Conservation (phyloP, 2,888 invertebrate species). For the Aphidoletes aphidimyza region DNA sequence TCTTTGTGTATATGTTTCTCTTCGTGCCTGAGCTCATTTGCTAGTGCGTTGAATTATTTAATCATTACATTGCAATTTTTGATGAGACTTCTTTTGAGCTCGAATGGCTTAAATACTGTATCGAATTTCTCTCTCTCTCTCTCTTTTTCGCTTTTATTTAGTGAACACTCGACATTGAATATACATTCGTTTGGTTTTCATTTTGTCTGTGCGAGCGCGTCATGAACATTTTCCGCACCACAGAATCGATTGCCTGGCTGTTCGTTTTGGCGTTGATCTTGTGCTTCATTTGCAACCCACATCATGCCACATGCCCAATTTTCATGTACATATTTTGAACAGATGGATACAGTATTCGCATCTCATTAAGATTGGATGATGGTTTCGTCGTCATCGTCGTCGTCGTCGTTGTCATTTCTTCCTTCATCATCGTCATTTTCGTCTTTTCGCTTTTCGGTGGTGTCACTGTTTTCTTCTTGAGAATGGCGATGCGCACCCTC, state of each 20-base stretch:
- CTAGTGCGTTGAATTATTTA: slow-evolving; percentile 42
- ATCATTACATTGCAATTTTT: slow-evolving; percentile 50
- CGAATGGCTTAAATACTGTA: slow-evolving; percentile 37
- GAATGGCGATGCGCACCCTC: too few relatives aligned
- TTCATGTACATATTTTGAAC: slow-evolving; percentile 17
- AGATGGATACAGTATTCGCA: slow-evolving; percentile 11
- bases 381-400: background rate
- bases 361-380: background rate
- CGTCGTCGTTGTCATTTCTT: background rate
- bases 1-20: too few relatives aligned
- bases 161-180: background rate
- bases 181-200: too few relatives aligned
- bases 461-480: too few relatives aligned
- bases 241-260: too few relatives aligned
- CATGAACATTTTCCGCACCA: too few relatives aligned
- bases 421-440: background rate
- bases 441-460: too few relatives aligned
- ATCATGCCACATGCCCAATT: background rate
- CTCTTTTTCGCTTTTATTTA: background rate
- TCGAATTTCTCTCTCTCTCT: slow-evolving; percentile 9
- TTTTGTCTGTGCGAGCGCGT: too few relatives aligned
- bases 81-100: slow-evolving; percentile 41
- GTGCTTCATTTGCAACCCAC: background rate
- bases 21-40: slow-evolving; percentile 4
- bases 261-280: background rate